These are phyloP conservation scores for Agriotes lineatus DNA, from an alignment of 2,888 invertebrate genomes.

Conservation along the genomic window DNA sequence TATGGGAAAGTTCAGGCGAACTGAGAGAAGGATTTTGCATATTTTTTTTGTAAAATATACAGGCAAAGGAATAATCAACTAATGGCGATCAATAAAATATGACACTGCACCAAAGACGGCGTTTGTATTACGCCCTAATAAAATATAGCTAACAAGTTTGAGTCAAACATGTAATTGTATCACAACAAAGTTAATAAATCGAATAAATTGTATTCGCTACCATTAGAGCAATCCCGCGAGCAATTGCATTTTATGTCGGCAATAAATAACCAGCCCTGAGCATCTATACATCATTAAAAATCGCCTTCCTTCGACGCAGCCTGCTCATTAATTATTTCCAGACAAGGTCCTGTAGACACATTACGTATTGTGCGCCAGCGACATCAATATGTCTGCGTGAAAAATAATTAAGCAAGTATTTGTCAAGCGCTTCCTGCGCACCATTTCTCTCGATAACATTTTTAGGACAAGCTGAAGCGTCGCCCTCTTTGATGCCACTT, in stretches of 20 bases:
- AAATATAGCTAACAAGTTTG: constrained; percentile 16
- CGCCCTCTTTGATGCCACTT: constrained; percentile 64
- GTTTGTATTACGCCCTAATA: background rate
- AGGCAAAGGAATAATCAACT: no score
- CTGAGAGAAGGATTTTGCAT: no score
- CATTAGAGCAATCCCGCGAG: constrained; percentile 58
- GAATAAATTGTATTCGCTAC: constrained; percentile 51
- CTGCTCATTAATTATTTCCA: constrained; percentile 59
- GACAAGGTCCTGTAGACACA: constrained; percentile 43
- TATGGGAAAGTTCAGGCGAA: no score
- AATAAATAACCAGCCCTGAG: constrained; percentile 59
- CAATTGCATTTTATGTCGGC: constrained; percentile 59
- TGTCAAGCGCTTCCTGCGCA: constrained; percentile 65
- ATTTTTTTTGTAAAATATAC: no score
- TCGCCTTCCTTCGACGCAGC: constrained; percentile 54
- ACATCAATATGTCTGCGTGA: constrained; percentile 63
- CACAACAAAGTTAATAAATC: constrained; percentile 39
- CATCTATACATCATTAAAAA: constrained; percentile 57
- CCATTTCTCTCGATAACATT: constrained; percentile 64
- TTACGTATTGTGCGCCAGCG: constrained; percentile 49
- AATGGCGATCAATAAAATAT: background rate
- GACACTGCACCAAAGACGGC: background rate
- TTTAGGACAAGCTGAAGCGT: constrained; percentile 62
- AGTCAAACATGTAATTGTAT: constrained; percentile 29
- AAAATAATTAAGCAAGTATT: constrained; percentile 67